Evolutionary conservation across 2,888 invertebrate species (phyloP).

Genomic region (Theretra japonica): DNA sequence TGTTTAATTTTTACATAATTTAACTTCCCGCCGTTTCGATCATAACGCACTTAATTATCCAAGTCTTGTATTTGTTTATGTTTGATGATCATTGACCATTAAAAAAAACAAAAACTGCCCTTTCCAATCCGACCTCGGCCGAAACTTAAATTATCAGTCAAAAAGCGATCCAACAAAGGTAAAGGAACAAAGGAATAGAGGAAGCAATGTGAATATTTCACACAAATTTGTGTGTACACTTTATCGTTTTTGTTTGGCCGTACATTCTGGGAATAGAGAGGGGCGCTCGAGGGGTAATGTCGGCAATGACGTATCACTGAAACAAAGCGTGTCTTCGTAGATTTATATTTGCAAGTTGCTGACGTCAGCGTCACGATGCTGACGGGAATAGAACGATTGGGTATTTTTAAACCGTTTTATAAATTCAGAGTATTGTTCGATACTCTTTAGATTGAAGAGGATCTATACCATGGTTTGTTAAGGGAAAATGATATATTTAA

Average conservation of each 20-base stretch:
- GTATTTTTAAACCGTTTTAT: background rate
- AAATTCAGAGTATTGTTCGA: background rate
- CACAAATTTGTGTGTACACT: constrained; percentile 24
- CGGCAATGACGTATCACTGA: constrained; percentile 40
- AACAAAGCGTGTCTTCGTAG: constrained; percentile 35
- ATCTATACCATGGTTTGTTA: no score
- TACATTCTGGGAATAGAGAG: constrained; percentile 41
- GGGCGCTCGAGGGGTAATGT: constrained; percentile 52
- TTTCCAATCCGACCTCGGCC: background rate
- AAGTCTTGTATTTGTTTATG: no score
- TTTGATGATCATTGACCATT: no score
- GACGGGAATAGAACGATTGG: background rate
- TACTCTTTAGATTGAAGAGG: no score
- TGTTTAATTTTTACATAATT: no score
- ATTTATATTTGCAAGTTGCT: background rate
- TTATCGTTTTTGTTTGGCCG: constrained; percentile 39
- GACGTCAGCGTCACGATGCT: background rate
- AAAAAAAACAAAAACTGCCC: no score
- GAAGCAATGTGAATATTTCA: constrained; percentile 29
- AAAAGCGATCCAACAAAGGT: constrained; percentile 3
- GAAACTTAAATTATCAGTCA: constrained; percentile 10
- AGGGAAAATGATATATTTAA: no score
- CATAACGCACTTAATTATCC: no score
- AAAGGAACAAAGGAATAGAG: background rate
- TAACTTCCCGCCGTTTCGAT: no score